Conservation (phyloP, 1,140 invertebrate genomes). For the Drosophila simulans region DNA sequence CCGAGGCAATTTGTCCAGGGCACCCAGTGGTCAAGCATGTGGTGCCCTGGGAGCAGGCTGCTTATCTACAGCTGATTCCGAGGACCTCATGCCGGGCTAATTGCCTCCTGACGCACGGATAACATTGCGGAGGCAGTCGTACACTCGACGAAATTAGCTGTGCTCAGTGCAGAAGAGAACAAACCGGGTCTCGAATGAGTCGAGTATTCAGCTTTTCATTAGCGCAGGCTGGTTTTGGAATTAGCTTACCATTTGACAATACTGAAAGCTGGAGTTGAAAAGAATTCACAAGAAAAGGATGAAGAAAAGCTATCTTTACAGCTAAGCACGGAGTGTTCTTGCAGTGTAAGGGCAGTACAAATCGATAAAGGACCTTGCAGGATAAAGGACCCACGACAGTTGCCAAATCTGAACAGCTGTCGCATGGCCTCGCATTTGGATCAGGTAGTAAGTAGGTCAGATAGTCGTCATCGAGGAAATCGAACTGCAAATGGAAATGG, state of each 20-base stretch:
- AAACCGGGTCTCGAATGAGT: too few relatives aligned
- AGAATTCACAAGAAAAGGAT: too few relatives aligned
- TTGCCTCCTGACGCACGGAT: constrained; percentile 1
- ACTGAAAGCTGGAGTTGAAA: too few relatives aligned
- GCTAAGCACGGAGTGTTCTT: neutral
- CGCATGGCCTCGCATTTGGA: constrained; percentile 12
- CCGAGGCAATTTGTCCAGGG: constrained; percentile 32
- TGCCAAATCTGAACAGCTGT: constrained; percentile 49
- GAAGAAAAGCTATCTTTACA: too few relatives aligned
- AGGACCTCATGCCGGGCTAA: constrained; percentile 48
- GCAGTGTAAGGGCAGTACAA: constrained; percentile 7
- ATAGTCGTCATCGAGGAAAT: constrained; percentile 27
- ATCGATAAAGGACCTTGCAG: constrained; percentile 2
- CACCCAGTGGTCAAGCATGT: constrained; percentile 69
- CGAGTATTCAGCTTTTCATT: too few relatives aligned
- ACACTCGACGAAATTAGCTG: constrained; percentile 22
- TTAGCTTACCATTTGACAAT: too few relatives aligned
- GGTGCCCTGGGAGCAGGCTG: constrained; percentile 47
- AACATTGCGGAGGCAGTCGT: neutral
- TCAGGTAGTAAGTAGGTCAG: constrained; percentile 48
- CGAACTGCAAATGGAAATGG: constrained; percentile 37
- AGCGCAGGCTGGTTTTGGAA: too few relatives aligned
- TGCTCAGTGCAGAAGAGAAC: neutral
- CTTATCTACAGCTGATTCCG: constrained; percentile 45
- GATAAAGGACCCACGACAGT: constrained; percentile 22